Percentiles rank a stretch among this genome's conserved stretches.
phyloP scores from a whole-genome alignment of 2,888 invertebrate genomes.

The Leptopilina myrica region DNA sequence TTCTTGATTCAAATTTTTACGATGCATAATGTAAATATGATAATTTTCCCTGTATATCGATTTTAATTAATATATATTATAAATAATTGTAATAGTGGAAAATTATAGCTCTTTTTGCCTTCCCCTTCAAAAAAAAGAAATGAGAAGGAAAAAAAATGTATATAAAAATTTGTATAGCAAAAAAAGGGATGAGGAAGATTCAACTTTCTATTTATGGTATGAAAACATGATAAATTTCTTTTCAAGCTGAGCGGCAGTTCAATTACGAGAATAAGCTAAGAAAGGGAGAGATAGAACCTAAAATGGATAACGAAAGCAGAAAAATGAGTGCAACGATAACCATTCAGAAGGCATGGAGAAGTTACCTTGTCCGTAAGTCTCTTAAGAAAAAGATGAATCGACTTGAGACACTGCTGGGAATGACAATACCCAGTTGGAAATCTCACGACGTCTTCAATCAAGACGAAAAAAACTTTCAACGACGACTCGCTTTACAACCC shows the following conservation, averaged over 20 bases:
- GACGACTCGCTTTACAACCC: conserved; percentile 70
- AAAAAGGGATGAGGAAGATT: neutral
- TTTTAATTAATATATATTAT: conserved; percentile 4
- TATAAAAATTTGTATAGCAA: neutral
- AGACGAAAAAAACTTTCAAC: conserved; percentile 72
- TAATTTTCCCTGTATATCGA: neutral
- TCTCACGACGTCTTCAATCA: conserved; percentile 77
- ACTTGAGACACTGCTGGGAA: conserved; percentile 78
- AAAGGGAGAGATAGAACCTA: conserved; percentile 49
- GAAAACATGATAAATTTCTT: conserved; percentile 19
- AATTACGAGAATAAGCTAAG: conserved; percentile 55
- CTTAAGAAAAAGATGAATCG: conserved; percentile 74
- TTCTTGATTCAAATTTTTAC: neutral
- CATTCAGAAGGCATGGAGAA: conserved; percentile 77
- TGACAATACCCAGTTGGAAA: conserved; percentile 79
- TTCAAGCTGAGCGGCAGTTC: conserved; percentile 53
- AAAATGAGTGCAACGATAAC: conserved; percentile 66
- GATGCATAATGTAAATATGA: conserved; percentile 1
- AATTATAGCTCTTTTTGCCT: neutral
- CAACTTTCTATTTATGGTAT: conserved; percentile 6
- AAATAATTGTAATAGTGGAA: neutral
- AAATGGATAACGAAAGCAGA: conserved; percentile 49
- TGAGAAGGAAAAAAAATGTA: neutral
- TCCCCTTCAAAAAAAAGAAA: neutral
- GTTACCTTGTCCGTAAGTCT: conserved; percentile 75